Percentiles rank a stretch among this genome's conserved stretches.
Conservation (phyloP, 2,797 vertebrate species). For the Cirrhinus molitorella region DNA sequence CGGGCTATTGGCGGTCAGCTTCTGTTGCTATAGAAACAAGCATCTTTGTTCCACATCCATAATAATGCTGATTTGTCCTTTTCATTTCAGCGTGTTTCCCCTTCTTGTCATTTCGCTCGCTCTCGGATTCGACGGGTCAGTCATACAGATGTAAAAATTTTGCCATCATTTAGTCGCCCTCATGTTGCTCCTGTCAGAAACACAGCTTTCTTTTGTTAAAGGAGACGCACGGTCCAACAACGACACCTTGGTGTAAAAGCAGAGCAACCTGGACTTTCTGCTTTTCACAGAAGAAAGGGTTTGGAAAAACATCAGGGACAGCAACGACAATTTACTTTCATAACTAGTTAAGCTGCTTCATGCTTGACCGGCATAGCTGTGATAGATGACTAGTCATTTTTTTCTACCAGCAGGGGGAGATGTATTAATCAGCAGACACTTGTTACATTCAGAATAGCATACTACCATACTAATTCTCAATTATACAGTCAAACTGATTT, state of each 20-base stretch:
- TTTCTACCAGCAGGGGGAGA: conserved; percentile 7
- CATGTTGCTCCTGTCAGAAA: background rate
- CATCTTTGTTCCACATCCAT: conserved; percentile 70
- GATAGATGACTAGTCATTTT: background rate
- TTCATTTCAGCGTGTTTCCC: conserved; percentile 62
- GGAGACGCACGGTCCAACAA: background rate
- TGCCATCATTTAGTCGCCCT: background rate
- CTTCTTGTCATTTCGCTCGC: background rate
- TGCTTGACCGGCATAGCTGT: background rate
- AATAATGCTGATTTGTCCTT: conserved; percentile 75
- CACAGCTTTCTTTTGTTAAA: background rate
- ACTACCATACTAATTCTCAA: background rate
- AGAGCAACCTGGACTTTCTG: background rate
- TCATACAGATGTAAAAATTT: conserved; percentile 13
- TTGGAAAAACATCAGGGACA: background rate
- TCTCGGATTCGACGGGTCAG: background rate
- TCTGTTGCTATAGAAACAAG: conserved; percentile 81
- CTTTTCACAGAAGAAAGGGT: background rate
- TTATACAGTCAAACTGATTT: background rate
- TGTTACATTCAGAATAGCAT: background rate
- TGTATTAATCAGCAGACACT: background rate
- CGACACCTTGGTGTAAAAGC: background rate
- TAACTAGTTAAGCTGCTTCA: background rate
- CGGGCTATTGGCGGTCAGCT: conserved; percentile 72
- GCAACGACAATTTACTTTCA: background rate